Evolutionary conservation across 2,888 invertebrate genomes (phyloP), one percentile per base, ranked within the genome.

Genomic region (Neoascia interrupta): DNA sequence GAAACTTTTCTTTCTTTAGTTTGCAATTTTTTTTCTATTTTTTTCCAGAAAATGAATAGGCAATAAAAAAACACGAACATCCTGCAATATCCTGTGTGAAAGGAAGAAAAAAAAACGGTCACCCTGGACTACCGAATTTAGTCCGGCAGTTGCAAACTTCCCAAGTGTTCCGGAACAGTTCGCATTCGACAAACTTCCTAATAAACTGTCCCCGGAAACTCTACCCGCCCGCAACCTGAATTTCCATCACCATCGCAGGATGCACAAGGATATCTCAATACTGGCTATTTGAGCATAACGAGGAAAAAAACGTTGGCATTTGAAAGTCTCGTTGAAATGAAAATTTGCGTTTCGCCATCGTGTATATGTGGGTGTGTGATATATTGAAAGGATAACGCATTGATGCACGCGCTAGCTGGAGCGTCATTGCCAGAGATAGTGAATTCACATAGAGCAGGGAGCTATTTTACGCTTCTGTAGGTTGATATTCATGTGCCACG

Each of bases 221-320:
- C 39, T 60, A 26, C 23, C 21, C 45, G 19, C 31, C 15, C 3
- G 16, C 47, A 61, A 61, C 49, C 41, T 63, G 63, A 49, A 37
- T 70, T 75, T 56, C n/a, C 70, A 64, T 70, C 70, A 58, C 37
- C 26, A 53, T 63, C 56, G 51, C 63, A 34, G 56, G 16, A 58
- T 51, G 36, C 23, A 28, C 51, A 47, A 66, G 60, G 72, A 70
- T 60, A 64, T 54, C 72, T 64, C 60, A 60, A 76, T 72, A 64
- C 54, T 45, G 47, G 58, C 34, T 56, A 51, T 73, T 31, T 58
- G 31, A 11, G 18, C 23, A 26, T 8, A 45, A 10, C 16, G 11
- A n/a, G 8, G 5, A 47, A 61, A 45, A 18, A 26, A 45, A 39
- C 23, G 34, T 31, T 31, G 31, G n/a, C 8, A n/a, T 6, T n/a